phyloP scores from a whole-genome alignment of 2,113 vertebrate genomes.

The Cervus canadensis region DNA sequence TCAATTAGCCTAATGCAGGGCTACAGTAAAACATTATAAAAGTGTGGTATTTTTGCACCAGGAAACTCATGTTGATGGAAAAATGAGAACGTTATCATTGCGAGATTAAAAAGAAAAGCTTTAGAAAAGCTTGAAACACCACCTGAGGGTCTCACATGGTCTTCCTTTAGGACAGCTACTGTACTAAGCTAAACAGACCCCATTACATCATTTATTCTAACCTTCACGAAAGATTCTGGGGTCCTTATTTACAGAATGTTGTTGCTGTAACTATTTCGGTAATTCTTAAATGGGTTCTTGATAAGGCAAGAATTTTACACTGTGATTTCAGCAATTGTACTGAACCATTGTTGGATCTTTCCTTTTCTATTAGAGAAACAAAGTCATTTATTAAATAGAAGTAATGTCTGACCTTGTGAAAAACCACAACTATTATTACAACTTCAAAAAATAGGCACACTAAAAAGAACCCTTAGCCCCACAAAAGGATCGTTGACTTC shows the following conservation, averaged over 20 bases:
- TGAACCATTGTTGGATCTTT: neutral
- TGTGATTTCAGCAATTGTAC: neutral
- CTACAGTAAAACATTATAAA: neutral
- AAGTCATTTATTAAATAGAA: conserved; percentile 9
- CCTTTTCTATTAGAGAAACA: neutral
- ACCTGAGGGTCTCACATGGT: neutral
- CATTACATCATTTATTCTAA: neutral
- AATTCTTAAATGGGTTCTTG: neutral
- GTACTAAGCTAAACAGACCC: neutral
- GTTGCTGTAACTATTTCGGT: neutral
- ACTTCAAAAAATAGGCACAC: neutral
- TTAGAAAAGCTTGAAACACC: neutral
- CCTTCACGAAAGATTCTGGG: neutral
- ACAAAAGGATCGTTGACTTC: neutral
- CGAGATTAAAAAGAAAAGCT: neutral
- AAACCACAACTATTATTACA: neutral
- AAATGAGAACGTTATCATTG: neutral
- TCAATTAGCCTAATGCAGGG: neutral
- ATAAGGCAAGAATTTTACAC: neutral
- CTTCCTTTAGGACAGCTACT: neutral
- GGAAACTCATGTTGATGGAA: neutral
- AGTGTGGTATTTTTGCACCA: neutral
- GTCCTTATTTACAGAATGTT: neutral
- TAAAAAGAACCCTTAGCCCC: neutral
- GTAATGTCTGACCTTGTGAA: neutral